phyloP scores from a whole-genome alignment of 2,113 vertebrate species.

The Nothobranchius kuhntae region DNA sequence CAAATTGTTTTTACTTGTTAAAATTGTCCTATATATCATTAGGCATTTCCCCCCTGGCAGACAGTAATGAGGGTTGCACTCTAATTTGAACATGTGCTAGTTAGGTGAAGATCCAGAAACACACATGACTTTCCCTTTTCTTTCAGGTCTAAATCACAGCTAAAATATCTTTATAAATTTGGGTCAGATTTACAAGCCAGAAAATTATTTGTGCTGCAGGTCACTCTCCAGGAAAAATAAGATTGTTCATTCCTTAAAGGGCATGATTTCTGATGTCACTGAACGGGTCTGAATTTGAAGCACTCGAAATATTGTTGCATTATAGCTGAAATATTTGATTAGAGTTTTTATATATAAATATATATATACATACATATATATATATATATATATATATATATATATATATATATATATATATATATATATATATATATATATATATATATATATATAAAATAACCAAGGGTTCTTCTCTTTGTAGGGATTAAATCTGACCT shows the following conservation, averaged over 20 bases:
- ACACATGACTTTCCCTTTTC: too few species aligned
- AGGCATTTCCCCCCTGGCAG: too few species aligned
- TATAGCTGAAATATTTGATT: constrained; percentile 14
- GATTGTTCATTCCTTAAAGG: neutral
- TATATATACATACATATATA: neutral
- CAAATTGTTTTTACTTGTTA: too few species aligned
- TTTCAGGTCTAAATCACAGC: too few species aligned
- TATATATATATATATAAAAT: neutral
- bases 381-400: neutral
- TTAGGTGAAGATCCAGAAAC: too few species aligned
- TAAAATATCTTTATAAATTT: too few species aligned
- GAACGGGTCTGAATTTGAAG: neutral
- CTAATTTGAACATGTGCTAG: too few species aligned
- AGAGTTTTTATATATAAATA: constrained; percentile 2
- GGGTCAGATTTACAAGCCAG: too few species aligned
- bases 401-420: neutral
- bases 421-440: neutral
- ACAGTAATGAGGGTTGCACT: too few species aligned
- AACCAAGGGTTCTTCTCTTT: constrained; percentile 10
- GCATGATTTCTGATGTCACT: neutral
- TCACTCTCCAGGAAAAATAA: too few species aligned
- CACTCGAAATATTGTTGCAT: neutral
- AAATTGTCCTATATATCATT: too few species aligned
- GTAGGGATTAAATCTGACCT: constrained; percentile 34
- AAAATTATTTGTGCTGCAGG: too few species aligned